These are phyloP conservation scores for Halesus radiatus DNA, from an alignment of 1,140 invertebrate species.

Conservation along the genomic window DNA sequence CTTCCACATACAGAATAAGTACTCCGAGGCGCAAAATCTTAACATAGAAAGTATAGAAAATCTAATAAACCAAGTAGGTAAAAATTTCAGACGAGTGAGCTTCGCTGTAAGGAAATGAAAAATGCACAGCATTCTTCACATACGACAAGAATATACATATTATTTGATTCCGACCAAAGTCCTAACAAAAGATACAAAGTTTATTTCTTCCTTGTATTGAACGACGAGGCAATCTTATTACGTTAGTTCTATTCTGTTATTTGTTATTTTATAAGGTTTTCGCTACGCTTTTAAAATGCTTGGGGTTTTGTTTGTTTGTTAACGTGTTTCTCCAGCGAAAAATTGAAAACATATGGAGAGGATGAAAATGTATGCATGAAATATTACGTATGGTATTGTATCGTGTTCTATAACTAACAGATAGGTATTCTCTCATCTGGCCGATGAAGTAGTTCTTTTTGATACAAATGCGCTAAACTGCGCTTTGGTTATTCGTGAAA, in stretches of 20 bases:
- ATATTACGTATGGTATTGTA: conserved; percentile 23
- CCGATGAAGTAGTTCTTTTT: too few species aligned
- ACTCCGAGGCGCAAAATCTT: too few species aligned
- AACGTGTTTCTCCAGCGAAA: conserved; percentile 27
- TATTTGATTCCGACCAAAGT: conserved; percentile 31
- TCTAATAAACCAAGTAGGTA: conserved; percentile 10
- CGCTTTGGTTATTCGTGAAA: too few species aligned
- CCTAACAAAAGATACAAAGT: conserved; percentile 35
- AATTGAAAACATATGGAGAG: conserved; percentile 29
- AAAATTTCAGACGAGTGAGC: conserved; percentile 23
- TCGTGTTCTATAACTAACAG: neutral
- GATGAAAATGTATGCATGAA: conserved; percentile 26
- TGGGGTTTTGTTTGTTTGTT: conserved; percentile 21
- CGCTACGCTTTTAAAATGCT: conserved; percentile 20
- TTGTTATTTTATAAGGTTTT: conserved; percentile 32
- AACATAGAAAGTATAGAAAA: neutral
- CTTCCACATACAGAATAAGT: too few species aligned
- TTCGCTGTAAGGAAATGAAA: conserved; percentile 41
- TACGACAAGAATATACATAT: conserved; percentile 21
- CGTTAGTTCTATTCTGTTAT: neutral
- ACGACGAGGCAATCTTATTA: conserved; percentile 38
- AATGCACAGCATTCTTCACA: conserved; percentile 33
- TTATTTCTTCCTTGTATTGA: conserved; percentile 30
- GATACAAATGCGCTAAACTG: too few species aligned
- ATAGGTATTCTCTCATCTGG: too few species aligned